These are phyloP conservation scores for Caenorhabditis sulstoni DNA, from an alignment of 2,888 invertebrate species.

Conservation along the genomic window DNA sequence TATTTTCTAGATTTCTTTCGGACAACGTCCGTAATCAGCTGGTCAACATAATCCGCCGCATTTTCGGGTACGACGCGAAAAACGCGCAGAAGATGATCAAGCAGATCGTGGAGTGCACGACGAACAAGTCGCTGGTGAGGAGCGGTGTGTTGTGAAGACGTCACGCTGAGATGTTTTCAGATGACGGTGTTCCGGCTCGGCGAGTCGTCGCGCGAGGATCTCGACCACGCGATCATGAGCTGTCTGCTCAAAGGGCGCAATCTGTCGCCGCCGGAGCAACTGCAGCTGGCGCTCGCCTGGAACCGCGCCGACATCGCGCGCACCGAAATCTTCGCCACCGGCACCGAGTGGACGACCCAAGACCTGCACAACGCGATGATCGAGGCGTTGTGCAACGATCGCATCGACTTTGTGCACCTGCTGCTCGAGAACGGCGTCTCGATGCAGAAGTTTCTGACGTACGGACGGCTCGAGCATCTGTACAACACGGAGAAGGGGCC, in stretches of 20 bases:
- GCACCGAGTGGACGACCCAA: conserved; percentile 91
- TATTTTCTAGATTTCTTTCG: conserved; percentile 84
- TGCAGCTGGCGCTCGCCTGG: conserved; percentile 96
- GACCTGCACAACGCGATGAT: conserved; percentile 98
- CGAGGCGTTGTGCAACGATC: conserved; percentile 98
- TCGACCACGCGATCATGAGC: conserved; percentile 96
- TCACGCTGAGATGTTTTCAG: conserved; percentile 93
- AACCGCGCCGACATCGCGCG: conserved; percentile 97
- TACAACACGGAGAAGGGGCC: conserved; percentile 93
- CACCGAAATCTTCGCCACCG: conserved; percentile 84
- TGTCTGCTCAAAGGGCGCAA: conserved; percentile 88
- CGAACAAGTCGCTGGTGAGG: conserved; percentile 93
- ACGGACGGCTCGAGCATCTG: conserved; percentile 91
- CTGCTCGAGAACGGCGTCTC: conserved; percentile 97
- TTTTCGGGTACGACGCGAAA: conserved; percentile 91
- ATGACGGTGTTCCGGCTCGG: conserved; percentile 95
- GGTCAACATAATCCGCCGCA: conserved; percentile 91
- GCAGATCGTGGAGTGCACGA: conserved; percentile 93
- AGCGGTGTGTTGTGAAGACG: no score
- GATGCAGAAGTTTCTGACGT: conserved; percentile 96
- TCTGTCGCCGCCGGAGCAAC: conserved; percentile 83
- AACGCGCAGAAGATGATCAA: conserved; percentile 92
- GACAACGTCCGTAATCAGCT: conserved; percentile 94
- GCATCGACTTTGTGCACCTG: conserved; percentile 98
- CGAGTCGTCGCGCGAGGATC: conserved; percentile 90